phyloP scores from a whole-genome alignment of 2,797 vertebrate species.

The Erithacus rubecula region DNA sequence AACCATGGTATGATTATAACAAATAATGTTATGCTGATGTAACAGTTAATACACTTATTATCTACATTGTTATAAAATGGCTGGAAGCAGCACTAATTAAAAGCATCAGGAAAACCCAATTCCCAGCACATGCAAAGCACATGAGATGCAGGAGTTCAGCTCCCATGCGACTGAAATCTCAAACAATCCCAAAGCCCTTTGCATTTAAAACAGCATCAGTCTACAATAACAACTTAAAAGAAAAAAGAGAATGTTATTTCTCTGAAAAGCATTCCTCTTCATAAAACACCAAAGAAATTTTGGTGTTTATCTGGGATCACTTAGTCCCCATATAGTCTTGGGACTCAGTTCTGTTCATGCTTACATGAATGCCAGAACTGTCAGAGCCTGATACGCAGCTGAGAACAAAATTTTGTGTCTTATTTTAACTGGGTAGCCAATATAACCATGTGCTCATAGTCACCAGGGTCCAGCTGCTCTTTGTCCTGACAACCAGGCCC shows the following conservation, averaged over 20 bases:
- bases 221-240: not conserved
- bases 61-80: constrained; percentile 47
- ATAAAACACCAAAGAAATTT: not conserved
- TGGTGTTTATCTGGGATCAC: not conserved
- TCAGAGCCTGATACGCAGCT: not conserved
- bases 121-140: constrained; percentile 60
- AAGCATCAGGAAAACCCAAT: constrained; percentile 36
- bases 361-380: not conserved
- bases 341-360: not conserved
- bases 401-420: not conserved
- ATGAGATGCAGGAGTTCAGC: constrained; percentile 22
- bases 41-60: constrained; percentile 65
- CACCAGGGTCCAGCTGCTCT: not conserved
- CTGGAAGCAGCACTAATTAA: constrained; percentile 62
- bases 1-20: constrained; percentile 42
- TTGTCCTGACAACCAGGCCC: not conserved
- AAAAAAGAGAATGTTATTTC: not conserved
- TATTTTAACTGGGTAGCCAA: not conserved
- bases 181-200: not conserved
- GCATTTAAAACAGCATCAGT: not conserved
- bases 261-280: not conserved
- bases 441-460: not conserved
- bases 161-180: not conserved
- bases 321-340: not conserved
- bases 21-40: constrained; percentile 61